These are phyloP conservation scores for Proctacanthus coquilletti DNA, from an alignment of 1,140 invertebrate genomes.

Conservation along the genomic window DNA sequence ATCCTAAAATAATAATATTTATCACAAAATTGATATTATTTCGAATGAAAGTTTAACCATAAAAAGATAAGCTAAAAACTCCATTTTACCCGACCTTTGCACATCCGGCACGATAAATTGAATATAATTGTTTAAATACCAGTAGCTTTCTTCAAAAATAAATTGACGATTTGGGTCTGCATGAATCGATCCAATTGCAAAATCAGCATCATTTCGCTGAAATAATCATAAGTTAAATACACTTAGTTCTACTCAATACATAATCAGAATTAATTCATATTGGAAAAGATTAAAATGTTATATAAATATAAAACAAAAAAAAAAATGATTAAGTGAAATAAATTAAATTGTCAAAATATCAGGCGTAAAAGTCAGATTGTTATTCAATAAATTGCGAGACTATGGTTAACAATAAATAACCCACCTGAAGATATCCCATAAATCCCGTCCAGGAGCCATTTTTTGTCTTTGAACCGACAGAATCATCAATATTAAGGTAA, in stretches of 20 bases:
- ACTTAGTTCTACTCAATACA: too few species aligned
- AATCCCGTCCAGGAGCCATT: neutral
- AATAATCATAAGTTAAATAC: neutral
- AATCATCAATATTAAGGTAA: neutral
- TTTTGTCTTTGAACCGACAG: neutral
- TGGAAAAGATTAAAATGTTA: too few species aligned
- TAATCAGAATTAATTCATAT: too few species aligned
- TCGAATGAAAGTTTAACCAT: neutral
- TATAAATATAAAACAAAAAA: too few species aligned
- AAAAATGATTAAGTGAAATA: too few species aligned
- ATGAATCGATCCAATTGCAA: neutral
- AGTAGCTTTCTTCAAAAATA: neutral
- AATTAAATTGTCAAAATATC: too few species aligned
- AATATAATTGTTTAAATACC: neutral
- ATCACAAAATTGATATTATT: neutral
- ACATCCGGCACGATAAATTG: neutral
- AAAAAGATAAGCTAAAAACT: neutral
- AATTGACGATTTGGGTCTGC: neutral
- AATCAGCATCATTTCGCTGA: neutral
- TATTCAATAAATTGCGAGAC: neutral
- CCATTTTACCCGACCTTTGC: neutral
- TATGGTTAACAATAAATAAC: neutral
- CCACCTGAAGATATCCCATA: neutral
- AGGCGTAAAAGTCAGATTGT: neutral
- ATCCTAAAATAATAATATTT: too few species aligned